Evolutionary conservation across 2,888 invertebrate species (phyloP), one percentile per base, ranked within the genome.

Genomic region (Sussaba pulchella): DNA sequence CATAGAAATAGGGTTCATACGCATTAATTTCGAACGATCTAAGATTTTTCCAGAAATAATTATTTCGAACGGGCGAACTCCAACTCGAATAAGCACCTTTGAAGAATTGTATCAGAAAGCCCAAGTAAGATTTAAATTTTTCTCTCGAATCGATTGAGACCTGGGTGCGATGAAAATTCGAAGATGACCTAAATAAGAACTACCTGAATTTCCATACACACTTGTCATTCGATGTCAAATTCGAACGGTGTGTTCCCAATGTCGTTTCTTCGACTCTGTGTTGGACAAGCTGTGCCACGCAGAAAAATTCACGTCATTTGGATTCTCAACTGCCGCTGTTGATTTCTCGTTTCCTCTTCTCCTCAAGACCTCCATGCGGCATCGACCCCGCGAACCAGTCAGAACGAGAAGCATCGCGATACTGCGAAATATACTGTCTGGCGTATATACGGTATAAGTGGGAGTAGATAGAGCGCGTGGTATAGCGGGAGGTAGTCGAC

Each of bases 191-290:
- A n/a, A n/a, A n/a, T n/a, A n/a, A n/a, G n/a, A n/a, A n/a, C n/a
- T n/a, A n/a, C n/a, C n/a, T n/a, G n/a, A n/a, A n/a, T n/a, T n/a
- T n/a, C n/a, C n/a, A n/a, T 21, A 31, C 26, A 59, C 61, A 14
- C 59, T 36, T 47, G 17, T 24, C 31, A 24, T 66, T 74, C 67
- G 74, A 59, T 59, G 67, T 39, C 39, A 47, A 75, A 75, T 75
- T 70, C 70, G 26, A 57, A 45, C 12, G 57, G 31, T 45, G 54
- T 26, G 24, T 52, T 52, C 52, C 57, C 36, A 39, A 59, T 17
- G 19, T 39, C 57, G 17, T 36, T 59, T 59, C 57, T 31, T 59
- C 36, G 19, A 36, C 54, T 57, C 61, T 39, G 41, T 41, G 21
- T 61, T 39, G 61, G 39, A 39, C 61, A 61, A 39, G 39, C 61